Conservation (phyloP, 2,797 vertebrate genomes). For the Mormyrus proboscirostris region DNA sequence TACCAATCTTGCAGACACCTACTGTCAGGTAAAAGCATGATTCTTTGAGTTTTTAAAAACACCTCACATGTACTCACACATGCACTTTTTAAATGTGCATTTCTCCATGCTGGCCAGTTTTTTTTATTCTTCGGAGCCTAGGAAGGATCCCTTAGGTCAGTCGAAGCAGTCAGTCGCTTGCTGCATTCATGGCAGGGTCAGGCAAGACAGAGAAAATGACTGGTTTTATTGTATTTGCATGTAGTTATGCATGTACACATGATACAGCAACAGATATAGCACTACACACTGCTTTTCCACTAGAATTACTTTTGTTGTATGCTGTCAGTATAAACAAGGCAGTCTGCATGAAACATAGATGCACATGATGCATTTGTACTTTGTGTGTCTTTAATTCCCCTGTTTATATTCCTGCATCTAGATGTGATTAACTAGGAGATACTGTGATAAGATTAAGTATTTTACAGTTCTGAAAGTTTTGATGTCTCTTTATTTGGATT, state of each 20-base stretch:
- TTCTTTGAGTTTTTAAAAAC: not conserved
- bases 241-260: constrained; percentile 16
- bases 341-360: not conserved
- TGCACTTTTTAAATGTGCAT: not conserved
- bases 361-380: not conserved
- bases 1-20: constrained; percentile 29
- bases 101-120: not conserved
- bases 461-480: not conserved
- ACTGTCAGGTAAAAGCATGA: constrained; percentile 29
- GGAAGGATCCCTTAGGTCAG: not conserved
- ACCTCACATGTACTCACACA: not conserved
- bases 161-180: not conserved
- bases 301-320: not conserved
- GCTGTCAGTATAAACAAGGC: not conserved
- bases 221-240: constrained; percentile 6
- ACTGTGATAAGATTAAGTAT: not conserved
- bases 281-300: not conserved
- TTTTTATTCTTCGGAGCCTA: not conserved
- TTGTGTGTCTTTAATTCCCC: not conserved
- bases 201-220: not conserved
- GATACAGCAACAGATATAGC: not conserved
- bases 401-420: not conserved
- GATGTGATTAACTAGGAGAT: not conserved
- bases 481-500: not conserved
- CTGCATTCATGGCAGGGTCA: not conserved